Conservation (phyloP, 2,888 invertebrate genomes). For the Epicampocera succincta region DNA sequence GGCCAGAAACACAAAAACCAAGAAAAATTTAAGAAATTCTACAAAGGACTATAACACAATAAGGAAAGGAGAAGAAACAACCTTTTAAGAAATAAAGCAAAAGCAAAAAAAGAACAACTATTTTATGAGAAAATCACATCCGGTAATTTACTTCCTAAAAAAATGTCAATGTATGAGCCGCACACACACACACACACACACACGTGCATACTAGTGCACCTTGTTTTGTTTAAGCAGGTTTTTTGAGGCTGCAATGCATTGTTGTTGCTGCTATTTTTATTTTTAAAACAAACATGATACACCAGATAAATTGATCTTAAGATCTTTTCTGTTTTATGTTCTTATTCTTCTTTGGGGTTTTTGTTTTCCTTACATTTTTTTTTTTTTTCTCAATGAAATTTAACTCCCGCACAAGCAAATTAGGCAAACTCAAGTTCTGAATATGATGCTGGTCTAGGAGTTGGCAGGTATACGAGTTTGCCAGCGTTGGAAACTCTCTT, state of each 20-base stretch:
- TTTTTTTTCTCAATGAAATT: slow-evolving; percentile 65
- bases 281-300: slow-evolving; percentile 56
- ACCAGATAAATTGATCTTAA: slow-evolving; percentile 68
- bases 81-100: slow-evolving; percentile 25
- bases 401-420: slow-evolving; percentile 77
- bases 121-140: slow-evolving; percentile 79
- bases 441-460: slow-evolving; percentile 56
- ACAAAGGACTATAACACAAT: slow-evolving; percentile 41
- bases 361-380: slow-evolving; percentile 5
- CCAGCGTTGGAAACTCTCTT: neutral
- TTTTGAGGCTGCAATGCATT: slow-evolving; percentile 7
- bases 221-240: slow-evolving; percentile 64
- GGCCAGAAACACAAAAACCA: slow-evolving; percentile 17
- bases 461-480: slow-evolving; percentile 55
- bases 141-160: slow-evolving; percentile 80
- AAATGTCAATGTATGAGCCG: slow-evolving; percentile 72
- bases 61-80: slow-evolving; percentile 16
- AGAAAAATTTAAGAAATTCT: slow-evolving; percentile 41
- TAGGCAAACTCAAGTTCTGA: slow-evolving; percentile 74
- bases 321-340: slow-evolving; percentile 32
- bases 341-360: slow-evolving; percentile 16
- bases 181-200: slow-evolving; percentile 5
- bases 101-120: slow-evolving; percentile 73
- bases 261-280: slow-evolving; percentile 40
- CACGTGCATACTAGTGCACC: slow-evolving; percentile 46